These are phyloP conservation scores for Montipora foliosa DNA, from an alignment of 64 coral and sea anemone species.

Conservation along the genomic window DNA sequence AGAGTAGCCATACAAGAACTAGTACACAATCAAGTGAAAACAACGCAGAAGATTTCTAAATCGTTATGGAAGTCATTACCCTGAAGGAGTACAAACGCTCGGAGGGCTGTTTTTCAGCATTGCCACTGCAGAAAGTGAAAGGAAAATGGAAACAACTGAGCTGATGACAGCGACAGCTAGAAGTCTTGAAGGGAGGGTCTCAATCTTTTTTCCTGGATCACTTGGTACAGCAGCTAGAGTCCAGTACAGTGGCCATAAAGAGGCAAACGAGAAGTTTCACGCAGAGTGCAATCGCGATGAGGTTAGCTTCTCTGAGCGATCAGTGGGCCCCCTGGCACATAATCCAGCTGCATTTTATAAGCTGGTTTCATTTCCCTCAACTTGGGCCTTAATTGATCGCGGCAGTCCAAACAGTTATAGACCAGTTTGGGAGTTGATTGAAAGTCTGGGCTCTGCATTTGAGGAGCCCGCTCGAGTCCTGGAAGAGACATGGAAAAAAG, in stretches of 20 bases:
- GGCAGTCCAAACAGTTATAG: neutral
- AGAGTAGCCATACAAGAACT: too few relatives aligned
- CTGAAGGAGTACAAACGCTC: constrained; percentile 29
- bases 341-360: neutral
- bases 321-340: too few relatives aligned
- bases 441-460: neutral
- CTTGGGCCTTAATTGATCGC: constrained; percentile 31
- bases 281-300: too few relatives aligned
- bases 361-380: neutral
- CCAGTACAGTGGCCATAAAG: too few relatives aligned
- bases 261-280: too few relatives aligned
- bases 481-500: neutral
- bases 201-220: neutral
- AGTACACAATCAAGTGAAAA: too few relatives aligned
- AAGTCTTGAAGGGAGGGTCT: neutral
- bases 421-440: constrained; percentile 16
- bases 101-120: constrained; percentile 31
- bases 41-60: constrained; percentile 7
- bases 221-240: too few relatives aligned
- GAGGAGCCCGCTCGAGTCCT: neutral
- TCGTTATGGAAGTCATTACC: constrained; percentile 51
- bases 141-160: neutral
- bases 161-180: neutral
- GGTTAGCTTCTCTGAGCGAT: too few relatives aligned
- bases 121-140: constrained; percentile 5